phyloP scores from a whole-genome alignment of 2,113 vertebrate species.

The Podarcis raffonei region DNA sequence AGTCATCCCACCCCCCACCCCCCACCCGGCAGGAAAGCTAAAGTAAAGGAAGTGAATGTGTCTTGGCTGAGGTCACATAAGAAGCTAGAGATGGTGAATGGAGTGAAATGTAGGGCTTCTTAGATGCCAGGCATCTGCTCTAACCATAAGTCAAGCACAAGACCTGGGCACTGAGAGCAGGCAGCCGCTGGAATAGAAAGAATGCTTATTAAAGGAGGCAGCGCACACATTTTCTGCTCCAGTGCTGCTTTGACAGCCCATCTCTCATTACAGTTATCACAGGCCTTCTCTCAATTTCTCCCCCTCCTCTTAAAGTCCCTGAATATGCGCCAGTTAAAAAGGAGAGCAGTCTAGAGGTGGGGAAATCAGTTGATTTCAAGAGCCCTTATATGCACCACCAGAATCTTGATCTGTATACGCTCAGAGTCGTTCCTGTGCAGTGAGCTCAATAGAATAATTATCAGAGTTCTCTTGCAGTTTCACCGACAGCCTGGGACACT shows the following conservation, averaged over 20 bases:
- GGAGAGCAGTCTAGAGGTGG: background rate
- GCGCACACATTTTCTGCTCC: background rate
- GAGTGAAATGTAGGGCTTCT: background rate
- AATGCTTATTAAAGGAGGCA: background rate
- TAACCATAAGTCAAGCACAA: constrained; percentile 4
- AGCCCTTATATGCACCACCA: background rate
- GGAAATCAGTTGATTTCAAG: background rate
- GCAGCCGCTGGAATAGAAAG: constrained; percentile 1
- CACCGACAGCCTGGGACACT: background rate
- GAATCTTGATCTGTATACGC: background rate
- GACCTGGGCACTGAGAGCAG: background rate
- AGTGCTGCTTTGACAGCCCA: background rate
- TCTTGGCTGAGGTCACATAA: background rate
- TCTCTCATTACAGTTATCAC: background rate
- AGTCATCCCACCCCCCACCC: background rate
- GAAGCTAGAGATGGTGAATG: background rate
- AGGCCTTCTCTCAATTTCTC: background rate
- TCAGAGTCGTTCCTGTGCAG: background rate
- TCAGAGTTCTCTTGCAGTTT: background rate
- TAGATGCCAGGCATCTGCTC: background rate
- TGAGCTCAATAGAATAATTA: background rate
- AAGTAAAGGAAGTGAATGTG: background rate
- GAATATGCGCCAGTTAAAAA: accelerated
- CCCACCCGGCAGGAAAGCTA: background rate
- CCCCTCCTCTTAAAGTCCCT: background rate